These are phyloP conservation scores for Tinea trinotella DNA, from an alignment of 2,888 invertebrate species.

Conservation along the genomic window DNA sequence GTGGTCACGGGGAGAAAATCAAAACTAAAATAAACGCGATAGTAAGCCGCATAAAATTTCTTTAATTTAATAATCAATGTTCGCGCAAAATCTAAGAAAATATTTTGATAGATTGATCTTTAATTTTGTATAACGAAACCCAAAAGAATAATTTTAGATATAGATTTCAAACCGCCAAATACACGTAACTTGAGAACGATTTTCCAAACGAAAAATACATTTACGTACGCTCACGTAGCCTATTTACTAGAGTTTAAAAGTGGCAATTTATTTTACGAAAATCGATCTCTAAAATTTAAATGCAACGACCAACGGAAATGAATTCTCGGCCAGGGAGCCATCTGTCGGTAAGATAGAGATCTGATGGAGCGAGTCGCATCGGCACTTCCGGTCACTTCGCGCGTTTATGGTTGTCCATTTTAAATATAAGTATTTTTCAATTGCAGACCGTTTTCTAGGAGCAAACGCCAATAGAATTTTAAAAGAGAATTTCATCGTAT, in stretches of 20 bases:
- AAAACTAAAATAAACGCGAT: no score
- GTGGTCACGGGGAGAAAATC: no score
- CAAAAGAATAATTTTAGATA: no score
- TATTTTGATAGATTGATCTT: no score
- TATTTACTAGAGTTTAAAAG: constrained; percentile 9
- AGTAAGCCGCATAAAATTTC: no score
- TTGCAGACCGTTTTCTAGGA: background rate
- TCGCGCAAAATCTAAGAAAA: no score
- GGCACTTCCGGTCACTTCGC: constrained; percentile 60
- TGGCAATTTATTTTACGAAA: constrained; percentile 11
- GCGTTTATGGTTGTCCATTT: constrained; percentile 66
- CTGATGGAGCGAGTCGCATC: constrained; percentile 57
- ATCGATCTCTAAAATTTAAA: constrained; percentile 29
- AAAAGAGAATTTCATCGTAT: background rate
- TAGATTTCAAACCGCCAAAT: no score
- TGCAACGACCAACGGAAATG: constrained; percentile 65
- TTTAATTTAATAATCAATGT: no score
- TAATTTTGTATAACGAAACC: no score
- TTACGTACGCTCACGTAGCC: background rate
- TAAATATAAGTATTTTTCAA: constrained; percentile 28
- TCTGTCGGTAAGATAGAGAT: constrained; percentile 58
- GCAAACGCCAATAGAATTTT: background rate
- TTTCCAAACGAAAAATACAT: background rate
- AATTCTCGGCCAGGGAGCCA: constrained; percentile 52
- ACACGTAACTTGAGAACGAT: background rate